A percentile compares a stretch with the other conserved stretches of the same genome.
phyloP scores from a whole-genome alignment of 2,888 invertebrate genomes.

The Ichneumon xanthorius region DNA sequence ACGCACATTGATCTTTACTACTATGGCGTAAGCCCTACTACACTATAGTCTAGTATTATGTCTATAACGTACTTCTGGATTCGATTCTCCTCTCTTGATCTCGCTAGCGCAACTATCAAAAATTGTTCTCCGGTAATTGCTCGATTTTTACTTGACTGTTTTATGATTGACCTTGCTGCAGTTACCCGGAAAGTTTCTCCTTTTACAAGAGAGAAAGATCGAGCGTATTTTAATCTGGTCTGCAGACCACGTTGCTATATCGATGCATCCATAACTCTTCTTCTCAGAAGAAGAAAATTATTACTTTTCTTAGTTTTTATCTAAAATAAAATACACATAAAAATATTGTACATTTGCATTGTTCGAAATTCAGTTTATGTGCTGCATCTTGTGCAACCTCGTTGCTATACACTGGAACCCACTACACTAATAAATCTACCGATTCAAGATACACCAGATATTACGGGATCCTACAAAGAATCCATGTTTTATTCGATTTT shows the following conservation, averaged over 20 bases:
- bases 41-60: background rate
- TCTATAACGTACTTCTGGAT: background rate
- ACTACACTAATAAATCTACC: background rate
- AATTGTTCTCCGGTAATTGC: slow-evolving; percentile 31
- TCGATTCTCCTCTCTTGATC: slow-evolving; percentile 6
- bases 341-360: background rate
- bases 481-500: background rate
- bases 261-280: background rate
- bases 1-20: slow-evolving; percentile 44
- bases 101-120: slow-evolving; percentile 22
- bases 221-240: background rate
- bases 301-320: background rate
- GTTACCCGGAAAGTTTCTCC: slow-evolving; percentile 1
- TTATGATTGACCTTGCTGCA: slow-evolving; percentile 11
- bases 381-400: background rate
- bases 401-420: background rate
- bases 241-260: background rate
- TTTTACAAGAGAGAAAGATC: background rate
- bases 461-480: background rate
- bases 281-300: background rate
- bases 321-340: background rate
- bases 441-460: background rate
- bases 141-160: slow-evolving; percentile 14
- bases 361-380: background rate
- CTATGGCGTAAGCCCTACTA: background rate